Evolutionary conservation across 2,113 vertebrate species (phyloP).

Genomic region (Sinocyclocheilus grahami): DNA sequence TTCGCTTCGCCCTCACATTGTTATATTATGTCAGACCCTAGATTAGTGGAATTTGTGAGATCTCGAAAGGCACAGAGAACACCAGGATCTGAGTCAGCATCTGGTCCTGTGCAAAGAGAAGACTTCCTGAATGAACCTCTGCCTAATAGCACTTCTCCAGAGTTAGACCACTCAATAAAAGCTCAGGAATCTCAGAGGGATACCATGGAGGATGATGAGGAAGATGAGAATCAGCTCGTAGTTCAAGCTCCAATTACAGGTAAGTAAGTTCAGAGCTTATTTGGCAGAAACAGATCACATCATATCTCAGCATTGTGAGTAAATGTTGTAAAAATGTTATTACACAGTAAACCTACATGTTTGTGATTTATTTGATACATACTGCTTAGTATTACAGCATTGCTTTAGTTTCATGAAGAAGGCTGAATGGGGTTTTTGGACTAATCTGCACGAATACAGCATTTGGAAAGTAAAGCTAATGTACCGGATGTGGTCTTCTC

Average conservation of each 20-base stretch:
- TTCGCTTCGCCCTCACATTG: not conserved
- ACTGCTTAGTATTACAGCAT: not conserved
- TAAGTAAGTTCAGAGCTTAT: slow-evolving; percentile 55
- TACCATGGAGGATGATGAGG: slow-evolving; percentile 68
- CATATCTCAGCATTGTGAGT: not conserved
- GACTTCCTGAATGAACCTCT: slow-evolving; percentile 33
- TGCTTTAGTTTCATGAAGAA: not conserved
- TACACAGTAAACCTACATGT: no score
- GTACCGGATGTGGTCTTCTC: not conserved
- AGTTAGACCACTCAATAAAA: slow-evolving; percentile 40
- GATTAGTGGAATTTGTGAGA: slow-evolving; percentile 86
- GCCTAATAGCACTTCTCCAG: slow-evolving; percentile 3
- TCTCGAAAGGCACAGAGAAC: slow-evolving; percentile 69
- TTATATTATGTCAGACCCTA: slow-evolving; percentile 81
- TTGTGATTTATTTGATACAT: not conserved
- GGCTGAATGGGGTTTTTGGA: not conserved
- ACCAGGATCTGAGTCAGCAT: slow-evolving; percentile 46
- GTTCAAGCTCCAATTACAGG: slow-evolving; percentile 66
- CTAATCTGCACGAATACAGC: not conserved
- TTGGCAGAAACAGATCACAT: not conserved
- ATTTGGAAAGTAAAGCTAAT: not conserved
- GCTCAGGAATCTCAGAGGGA: slow-evolving; percentile 57
- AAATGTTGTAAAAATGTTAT: not conserved
- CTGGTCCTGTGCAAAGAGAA: slow-evolving; percentile 50
- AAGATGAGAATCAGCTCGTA: slow-evolving; percentile 44